Evolutionary conservation across 2,797 vertebrate species (phyloP).

Genomic region (Schizopygopsis pylzovi): DNA sequence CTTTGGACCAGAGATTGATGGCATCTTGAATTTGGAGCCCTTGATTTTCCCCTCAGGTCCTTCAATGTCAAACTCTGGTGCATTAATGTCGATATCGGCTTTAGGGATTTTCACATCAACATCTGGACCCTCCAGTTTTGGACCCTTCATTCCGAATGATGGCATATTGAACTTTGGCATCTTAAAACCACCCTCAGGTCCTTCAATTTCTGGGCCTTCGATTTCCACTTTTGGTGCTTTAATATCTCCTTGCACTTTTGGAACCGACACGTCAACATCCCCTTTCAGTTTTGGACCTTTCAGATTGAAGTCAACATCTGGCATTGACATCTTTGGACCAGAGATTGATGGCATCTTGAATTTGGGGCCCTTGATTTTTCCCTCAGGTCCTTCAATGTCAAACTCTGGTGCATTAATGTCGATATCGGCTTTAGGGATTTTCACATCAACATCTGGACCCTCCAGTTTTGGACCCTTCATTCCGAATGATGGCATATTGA

Average conservation of each 20-base stretch:
- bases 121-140: background rate
- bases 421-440: too few relatives aligned
- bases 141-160: background rate
- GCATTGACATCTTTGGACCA: background rate
- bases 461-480: too few relatives aligned
- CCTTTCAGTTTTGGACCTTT: background rate
- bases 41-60: constrained; percentile 58
- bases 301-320: background rate
- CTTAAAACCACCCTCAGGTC: background rate
- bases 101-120: background rate
- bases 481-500: too few relatives aligned
- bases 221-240: constrained; percentile 36
- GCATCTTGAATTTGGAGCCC: constrained; percentile 36
- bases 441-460: too few relatives aligned
- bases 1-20: constrained; percentile 9
- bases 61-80: background rate
- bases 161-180: constrained; percentile 11
- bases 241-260: constrained; percentile 13
- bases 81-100: background rate
- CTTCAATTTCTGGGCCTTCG: background rate
- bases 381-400: too few relatives aligned
- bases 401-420: too few relatives aligned
- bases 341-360: too few relatives aligned
- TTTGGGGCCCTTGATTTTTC: too few relatives aligned
- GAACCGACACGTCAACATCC: background rate